Conservation (phyloP, 2,797 vertebrate genomes). For the Acanthopagrus latus region DNA sequence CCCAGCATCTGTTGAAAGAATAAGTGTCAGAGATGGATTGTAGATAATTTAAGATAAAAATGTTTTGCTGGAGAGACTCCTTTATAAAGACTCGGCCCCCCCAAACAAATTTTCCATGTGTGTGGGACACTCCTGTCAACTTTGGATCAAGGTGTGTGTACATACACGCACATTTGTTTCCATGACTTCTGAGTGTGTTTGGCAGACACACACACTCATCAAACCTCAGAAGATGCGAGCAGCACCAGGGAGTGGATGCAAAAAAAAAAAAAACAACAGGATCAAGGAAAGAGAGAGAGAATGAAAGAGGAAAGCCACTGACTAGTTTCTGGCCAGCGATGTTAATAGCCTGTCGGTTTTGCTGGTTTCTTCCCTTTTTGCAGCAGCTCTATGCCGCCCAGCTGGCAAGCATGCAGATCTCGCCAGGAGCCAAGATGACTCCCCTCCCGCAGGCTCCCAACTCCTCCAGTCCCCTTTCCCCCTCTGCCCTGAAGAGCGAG, state of each 20-base stretch:
- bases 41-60: constrained; percentile 56
- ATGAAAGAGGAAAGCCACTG: constrained; percentile 67
- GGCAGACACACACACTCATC: constrained; percentile 32
- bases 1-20: constrained; percentile 65
- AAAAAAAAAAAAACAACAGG: constrained; percentile 16
- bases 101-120: constrained; percentile 53
- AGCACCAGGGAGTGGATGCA: constrained; percentile 15
- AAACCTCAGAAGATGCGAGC: constrained; percentile 35
- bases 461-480: constrained; percentile 90
- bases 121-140: constrained; percentile 48
- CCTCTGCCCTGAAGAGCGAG: constrained; percentile 92
- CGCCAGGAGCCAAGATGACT: constrained; percentile 94
- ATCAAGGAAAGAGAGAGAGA: constrained; percentile 47
- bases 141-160: constrained; percentile 35
- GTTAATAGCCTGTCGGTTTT: constrained; percentile 69
- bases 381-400: constrained; percentile 97
- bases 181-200: constrained; percentile 37
- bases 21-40: constrained; percentile 52
- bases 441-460: constrained; percentile 91
- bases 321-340: constrained; percentile 62
- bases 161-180: constrained; percentile 25
- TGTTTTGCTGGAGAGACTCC: constrained; percentile 52
- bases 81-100: constrained; percentile 42
- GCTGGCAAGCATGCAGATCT: constrained; percentile 97
- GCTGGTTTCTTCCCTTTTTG: constrained; percentile 72